Evolutionary conservation across 92 coral and sea anemone genomes (phyloP), one percentile per base, ranked within the genome.

Genomic region (Nematostella vectensis): DNA sequence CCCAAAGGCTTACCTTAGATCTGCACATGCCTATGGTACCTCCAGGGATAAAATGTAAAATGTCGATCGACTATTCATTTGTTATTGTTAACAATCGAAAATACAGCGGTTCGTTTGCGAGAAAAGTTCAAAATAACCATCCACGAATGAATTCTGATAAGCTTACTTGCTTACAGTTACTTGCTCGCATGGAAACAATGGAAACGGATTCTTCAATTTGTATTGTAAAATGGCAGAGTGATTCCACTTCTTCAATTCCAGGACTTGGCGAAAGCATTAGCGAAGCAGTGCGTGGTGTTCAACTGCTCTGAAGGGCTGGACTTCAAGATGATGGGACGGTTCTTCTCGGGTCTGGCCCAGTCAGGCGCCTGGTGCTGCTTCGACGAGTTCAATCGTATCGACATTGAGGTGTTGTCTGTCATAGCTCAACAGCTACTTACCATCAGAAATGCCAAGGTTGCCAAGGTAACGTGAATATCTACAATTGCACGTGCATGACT

Each of bases 351-450:
- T 62, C 62, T 91, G 31, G 98, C 98, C 29, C 95, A 88, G 76
- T 91, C 98, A 36, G 98, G 98, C 13, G 98, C 98, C 29, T 91
- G 98, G 98, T 91, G 98, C 63, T 91, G 98, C 58, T 91, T 91
- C 58, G 98, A 91, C 51, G 98, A 91, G 75, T 91, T 91, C 71
- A 91, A 91, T 58, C 85, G 98, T 55, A 91, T 91, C 58, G 98
- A 91, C 57, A 91, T 91, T 48, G 98, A 91, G 61, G 98, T 91
- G 67, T 36, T 91, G 71, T 86, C 98, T 69, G 97, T 91, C 58
- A 91, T 91, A 47, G 98, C 98, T 0, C 98, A 91, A 60, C 98
- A 91, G 69, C 76, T 91, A 4, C 78, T 91, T 33, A 91, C 97
- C 40, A 91, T 91, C 55, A 82, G 98, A 51, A 91, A 91, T 47